These are phyloP conservation scores for Peromyscus maniculatus DNA, from an alignment of 2,113 vertebrate genomes.

Conservation along the genomic window DNA sequence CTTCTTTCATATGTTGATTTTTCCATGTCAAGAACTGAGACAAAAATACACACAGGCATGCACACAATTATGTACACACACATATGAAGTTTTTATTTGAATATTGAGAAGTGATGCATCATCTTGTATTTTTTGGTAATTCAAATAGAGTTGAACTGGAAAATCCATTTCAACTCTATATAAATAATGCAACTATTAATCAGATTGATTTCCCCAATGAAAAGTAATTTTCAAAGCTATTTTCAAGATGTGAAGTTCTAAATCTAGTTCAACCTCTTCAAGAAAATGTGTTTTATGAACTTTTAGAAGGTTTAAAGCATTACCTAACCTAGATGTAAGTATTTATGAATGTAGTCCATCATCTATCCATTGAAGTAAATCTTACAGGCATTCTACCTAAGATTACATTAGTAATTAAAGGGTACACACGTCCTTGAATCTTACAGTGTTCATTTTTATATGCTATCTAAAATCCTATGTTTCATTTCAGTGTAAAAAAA, in stretches of 20 bases:
- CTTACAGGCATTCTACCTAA: not conserved
- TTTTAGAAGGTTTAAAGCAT: not conserved
- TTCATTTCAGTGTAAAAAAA: slow-evolving; percentile 45
- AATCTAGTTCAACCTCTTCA: not conserved
- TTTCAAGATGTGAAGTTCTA: not conserved
- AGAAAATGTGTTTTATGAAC: not conserved
- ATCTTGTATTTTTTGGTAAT: not conserved
- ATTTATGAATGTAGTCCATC: not conserved
- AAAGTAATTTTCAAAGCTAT: not conserved
- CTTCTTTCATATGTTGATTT: not conserved
- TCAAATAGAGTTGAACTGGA: not conserved
- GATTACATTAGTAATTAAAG: slow-evolving; percentile 5
- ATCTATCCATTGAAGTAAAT: not conserved
- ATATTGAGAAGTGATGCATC: not conserved
- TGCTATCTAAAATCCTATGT: not conserved
- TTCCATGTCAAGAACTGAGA: not conserved
- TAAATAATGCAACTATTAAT: slow-evolving; percentile 8
- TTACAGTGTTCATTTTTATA: not conserved
- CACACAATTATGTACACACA: not conserved
- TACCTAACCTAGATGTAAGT: not conserved
- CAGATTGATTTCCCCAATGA: not conserved
- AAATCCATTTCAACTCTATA: not conserved
- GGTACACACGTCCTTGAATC: not conserved
- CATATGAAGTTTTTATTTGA: not conserved
- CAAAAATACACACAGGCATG: not conserved